phyloP scores from a whole-genome alignment of 2,113 vertebrate species.

The Phylloscopus whistleri region DNA sequence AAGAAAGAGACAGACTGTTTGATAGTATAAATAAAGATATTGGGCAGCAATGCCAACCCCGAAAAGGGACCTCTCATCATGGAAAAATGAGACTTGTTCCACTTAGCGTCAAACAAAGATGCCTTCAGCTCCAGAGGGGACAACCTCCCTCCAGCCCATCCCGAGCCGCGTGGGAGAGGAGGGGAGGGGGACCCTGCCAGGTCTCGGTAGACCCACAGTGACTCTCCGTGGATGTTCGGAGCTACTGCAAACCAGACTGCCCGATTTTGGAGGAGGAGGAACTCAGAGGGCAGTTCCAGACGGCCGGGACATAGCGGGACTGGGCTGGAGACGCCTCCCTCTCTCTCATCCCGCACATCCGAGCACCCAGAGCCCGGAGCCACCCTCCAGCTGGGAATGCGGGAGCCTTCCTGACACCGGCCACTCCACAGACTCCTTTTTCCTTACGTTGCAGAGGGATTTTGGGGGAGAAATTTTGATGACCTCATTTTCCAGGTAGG shows the following conservation, averaged over 20 bases:
- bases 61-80: background rate
- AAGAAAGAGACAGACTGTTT: background rate
- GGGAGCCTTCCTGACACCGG: background rate
- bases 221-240: background rate
- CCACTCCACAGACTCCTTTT: background rate
- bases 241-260: background rate
- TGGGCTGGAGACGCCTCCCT: background rate
- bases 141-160: background rate
- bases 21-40: background rate
- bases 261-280: conserved; percentile 22
- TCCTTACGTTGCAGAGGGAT: background rate
- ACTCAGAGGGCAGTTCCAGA: background rate
- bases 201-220: conserved; percentile 44
- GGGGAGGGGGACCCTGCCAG: background rate
- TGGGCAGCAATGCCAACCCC: background rate
- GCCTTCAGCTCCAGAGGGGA: background rate
- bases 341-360: background rate
- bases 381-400: background rate
- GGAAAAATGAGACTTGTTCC: conserved; percentile 11
- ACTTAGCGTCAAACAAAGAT: background rate
- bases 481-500: conserved; percentile 51
- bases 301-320: background rate
- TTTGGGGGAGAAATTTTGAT: background rate
- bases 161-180: background rate
- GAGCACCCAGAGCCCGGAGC: background rate